Base-by-base conservation (phyloP, 2,888 invertebrate species). In the Caenorhabditis sinica region DNA sequence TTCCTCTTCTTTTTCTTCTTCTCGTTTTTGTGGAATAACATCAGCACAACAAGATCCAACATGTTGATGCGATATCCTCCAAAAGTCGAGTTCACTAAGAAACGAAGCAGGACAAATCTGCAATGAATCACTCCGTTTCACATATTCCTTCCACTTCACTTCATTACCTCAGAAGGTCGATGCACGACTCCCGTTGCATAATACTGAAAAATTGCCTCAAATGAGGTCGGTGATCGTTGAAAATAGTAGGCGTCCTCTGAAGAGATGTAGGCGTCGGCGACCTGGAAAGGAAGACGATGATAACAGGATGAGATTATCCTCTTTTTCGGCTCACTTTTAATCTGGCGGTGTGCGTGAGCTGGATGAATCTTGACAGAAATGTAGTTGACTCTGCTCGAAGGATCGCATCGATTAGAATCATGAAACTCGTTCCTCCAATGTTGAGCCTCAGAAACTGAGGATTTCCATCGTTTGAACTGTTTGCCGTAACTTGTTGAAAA, bases 131-230 rank as follows among this genome's bases (percentile, higher is more conserved):
- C 49, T 20, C 20, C 49, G 49, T 25, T 56, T 56, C 28, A 28
- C 28, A 13, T 28, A 28, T 56, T 56, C 15, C 28, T 69, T 69
- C 61, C 65, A 43, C 58, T 68, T 58, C 61, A 77, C 61, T 51
- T 20, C 17, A 20, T 20, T 33, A 90, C 87, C 86, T 92, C 92
- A 0, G 91, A 90, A 9, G 92, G 92, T 79, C 91, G 83, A 80
- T 92, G 92, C 28, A 92, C 86, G 23, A 92, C 92, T 17, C 92
- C 92, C 8, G 90, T 91, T 0, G 92, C 90, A 73, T 92, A 92
- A 81, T 91, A 92, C 73, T 92, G 92, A 82, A 88, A 92, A 20
- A 92, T 81, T 13, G 90, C 89, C 51, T 92, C 91, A 71, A 92
- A 92, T 15, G 90, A 87, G 6, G 86, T 86, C 1, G 92, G 91